phyloP scores from a whole-genome alignment of 2,113 vertebrate species.

The Indri indri region DNA sequence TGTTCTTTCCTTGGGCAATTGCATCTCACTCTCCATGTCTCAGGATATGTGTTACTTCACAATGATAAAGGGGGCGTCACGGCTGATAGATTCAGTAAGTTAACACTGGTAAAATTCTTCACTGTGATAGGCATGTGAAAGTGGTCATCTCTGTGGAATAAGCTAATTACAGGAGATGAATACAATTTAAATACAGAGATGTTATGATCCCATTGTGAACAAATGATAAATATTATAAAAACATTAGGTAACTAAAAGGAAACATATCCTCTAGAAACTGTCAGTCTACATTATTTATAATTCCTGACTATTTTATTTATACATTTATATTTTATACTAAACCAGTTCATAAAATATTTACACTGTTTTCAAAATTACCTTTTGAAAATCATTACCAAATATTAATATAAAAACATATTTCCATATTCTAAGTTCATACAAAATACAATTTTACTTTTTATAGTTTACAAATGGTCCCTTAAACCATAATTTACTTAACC shows the following conservation, averaged over 20 bases:
- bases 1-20: background rate
- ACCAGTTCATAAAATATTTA: background rate
- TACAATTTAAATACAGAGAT: background rate
- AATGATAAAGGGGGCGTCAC: background rate
- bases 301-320: background rate
- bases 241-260: background rate
- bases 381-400: background rate
- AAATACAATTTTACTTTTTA: background rate
- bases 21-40: background rate
- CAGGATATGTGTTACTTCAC: background rate
- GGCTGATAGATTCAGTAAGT: background rate
- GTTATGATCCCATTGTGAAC: background rate
- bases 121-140: background rate
- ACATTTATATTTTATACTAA: background rate
- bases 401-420: background rate
- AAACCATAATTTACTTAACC: background rate
- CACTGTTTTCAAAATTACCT: background rate
- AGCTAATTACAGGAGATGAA: background rate
- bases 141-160: background rate
- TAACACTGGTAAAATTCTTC: background rate
- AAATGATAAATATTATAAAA: background rate
- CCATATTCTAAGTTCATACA: background rate
- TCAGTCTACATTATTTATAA: background rate
- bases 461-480: background rate
- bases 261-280: background rate